These are phyloP conservation scores for Falco columbarius DNA, from an alignment of 2,797 vertebrate species.

Conservation along the genomic window DNA sequence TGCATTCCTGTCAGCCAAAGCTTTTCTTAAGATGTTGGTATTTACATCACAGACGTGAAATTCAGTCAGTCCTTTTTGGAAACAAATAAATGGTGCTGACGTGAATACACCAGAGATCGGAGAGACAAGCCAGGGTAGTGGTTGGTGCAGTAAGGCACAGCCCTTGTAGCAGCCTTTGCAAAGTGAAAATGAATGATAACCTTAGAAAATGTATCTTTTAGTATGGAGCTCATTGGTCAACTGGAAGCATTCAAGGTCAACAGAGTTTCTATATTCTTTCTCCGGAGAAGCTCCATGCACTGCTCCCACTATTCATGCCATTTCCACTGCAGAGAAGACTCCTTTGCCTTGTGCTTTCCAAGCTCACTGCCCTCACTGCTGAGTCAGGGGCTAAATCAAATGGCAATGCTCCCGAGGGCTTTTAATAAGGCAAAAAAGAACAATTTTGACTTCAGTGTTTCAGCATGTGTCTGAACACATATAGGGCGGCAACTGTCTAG, in stretches of 20 bases:
- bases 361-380: not conserved
- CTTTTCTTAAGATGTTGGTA: not conserved
- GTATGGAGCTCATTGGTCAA: not conserved
- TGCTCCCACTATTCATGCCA: not conserved
- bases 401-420: fast-evolving
- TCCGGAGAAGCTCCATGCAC: not conserved
- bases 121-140: not conserved
- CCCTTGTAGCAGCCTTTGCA: not conserved
- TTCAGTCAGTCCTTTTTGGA: not conserved
- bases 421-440: not conserved
- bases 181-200: not conserved
- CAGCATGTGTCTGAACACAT: not conserved
- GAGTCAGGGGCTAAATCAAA: not conserved
- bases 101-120: not conserved
- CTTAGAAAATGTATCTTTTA: not conserved
- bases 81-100: not conserved
- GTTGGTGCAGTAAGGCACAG: not conserved
- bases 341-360: not conserved
- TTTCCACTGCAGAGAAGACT: not conserved
- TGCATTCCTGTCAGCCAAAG: not conserved
- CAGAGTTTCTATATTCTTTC: not conserved
- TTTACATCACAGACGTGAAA: not conserved
- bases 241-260: not conserved
- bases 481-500: not conserved
- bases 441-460: not conserved